Percentiles rank a stretch among this genome's conserved stretches.
Evolutionary conservation across 2,113 vertebrate species (phyloP).

Genomic region (Nothobranchius furzeri): DNA sequence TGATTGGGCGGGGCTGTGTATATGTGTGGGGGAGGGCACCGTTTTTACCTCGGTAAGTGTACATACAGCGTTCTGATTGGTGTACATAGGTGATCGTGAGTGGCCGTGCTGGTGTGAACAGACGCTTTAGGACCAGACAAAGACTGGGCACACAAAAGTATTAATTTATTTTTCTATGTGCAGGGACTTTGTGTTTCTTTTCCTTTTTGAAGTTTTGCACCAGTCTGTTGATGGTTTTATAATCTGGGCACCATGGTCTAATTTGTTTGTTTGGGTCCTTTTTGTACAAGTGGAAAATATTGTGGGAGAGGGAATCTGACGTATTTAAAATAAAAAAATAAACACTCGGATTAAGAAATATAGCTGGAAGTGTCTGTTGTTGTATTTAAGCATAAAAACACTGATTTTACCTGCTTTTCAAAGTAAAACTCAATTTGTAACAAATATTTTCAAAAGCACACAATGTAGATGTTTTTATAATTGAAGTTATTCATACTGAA

Average conservation of each 20-base stretch:
- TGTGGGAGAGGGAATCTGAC: constrained; percentile 11
- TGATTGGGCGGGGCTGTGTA: constrained; percentile 54
- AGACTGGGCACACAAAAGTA: constrained; percentile 78
- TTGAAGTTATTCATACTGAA: too few species aligned
- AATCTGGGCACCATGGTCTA: constrained; percentile 64
- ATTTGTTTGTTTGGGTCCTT: constrained; percentile 65
- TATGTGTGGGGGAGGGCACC: constrained; percentile 53
- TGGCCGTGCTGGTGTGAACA: constrained; percentile 64
- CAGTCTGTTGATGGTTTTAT: constrained; percentile 71
- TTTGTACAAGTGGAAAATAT: constrained; percentile 64
- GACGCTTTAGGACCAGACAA: constrained; percentile 67
- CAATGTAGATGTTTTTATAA: too few species aligned
- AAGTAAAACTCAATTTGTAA: too few species aligned
- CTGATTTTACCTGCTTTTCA: too few species aligned
- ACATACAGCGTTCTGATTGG: constrained; percentile 70
- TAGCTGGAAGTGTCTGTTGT: neutral
- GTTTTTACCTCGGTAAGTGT: constrained; percentile 75
- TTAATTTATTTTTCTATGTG: constrained; percentile 82
- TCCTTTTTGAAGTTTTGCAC: constrained; percentile 64
- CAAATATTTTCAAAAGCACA: too few species aligned
- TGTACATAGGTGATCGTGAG: constrained; percentile 75
- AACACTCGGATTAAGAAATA: constrained; percentile 59
- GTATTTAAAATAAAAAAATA: constrained; percentile 73
- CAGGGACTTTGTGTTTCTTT: constrained; percentile 72
- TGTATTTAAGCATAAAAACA: neutral